These are phyloP conservation scores for Hemiscyllium ocellatum DNA, from an alignment of 2,113 vertebrate species.

Conservation along the genomic window DNA sequence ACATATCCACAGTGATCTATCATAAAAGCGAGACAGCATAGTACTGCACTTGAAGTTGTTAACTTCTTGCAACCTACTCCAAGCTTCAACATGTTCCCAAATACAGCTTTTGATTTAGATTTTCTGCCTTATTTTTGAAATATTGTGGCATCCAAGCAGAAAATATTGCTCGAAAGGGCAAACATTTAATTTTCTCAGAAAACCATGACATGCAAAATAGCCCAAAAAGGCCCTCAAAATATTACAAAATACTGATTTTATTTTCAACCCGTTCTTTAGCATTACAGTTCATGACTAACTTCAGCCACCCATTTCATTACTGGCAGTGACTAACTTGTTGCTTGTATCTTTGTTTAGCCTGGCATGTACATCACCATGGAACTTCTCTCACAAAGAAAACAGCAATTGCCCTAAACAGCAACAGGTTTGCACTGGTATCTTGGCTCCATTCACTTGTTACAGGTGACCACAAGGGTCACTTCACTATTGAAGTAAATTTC, in stretches of 20 bases:
- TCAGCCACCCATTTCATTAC: background rate
- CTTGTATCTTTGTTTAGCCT: background rate
- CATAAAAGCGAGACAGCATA: background rate
- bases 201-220: background rate
- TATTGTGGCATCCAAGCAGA: background rate
- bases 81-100: background rate
- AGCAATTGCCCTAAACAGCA: background rate
- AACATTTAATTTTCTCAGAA: slow-evolving; percentile 5
- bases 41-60: background rate
- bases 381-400: background rate
- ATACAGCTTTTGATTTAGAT: slow-evolving; percentile 1
- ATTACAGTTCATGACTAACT: background rate
- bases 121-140: background rate
- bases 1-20: background rate
- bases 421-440: background rate
- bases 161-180: background rate
- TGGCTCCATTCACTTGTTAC: background rate
- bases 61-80: background rate
- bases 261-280: background rate
- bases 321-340: background rate
- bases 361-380: background rate
- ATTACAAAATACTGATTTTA: background rate
- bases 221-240: background rate
- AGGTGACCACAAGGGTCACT: background rate
- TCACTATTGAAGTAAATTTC: background rate